Percentiles rank a stretch among this genome's conserved stretches.
Evolutionary conservation across 2,888 invertebrate genomes (phyloP).

Genomic region (Phengaris alcon): DNA sequence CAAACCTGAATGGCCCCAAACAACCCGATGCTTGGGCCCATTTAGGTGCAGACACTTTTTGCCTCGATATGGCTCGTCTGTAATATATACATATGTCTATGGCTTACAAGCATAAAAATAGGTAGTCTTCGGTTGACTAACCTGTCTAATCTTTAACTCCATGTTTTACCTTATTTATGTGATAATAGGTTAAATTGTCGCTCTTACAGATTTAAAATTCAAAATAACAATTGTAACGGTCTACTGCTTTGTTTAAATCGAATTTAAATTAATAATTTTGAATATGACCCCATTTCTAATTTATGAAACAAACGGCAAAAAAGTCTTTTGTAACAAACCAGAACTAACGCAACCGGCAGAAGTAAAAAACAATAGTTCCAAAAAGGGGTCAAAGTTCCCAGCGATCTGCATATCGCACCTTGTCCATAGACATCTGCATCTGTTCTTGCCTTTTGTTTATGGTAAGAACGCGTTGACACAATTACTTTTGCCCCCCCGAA

Average conservation of each 20-base stretch:
- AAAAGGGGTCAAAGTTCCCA: constrained; percentile 70
- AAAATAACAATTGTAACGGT: neutral
- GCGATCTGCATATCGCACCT: constrained; percentile 65
- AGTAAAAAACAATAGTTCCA: constrained; percentile 60
- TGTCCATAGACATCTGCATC: constrained; percentile 71
- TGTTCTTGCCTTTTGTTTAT: constrained; percentile 66
- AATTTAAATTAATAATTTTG: constrained; percentile 29
- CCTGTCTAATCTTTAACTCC: no score
- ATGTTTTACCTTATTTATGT: no score
- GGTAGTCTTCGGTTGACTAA: no score
- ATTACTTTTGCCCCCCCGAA: constrained; percentile 60
- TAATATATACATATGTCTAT: no score
- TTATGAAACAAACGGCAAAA: constrained; percentile 30
- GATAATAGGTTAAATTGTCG: neutral
- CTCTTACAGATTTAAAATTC: neutral
- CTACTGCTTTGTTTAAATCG: constrained; percentile 23
- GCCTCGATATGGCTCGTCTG: no score
- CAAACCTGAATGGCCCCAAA: no score
- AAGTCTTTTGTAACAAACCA: constrained; percentile 33
- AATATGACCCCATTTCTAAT: constrained; percentile 25
- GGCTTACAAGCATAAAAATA: no score
- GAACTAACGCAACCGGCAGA: constrained; percentile 41
- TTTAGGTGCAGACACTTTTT: no score
- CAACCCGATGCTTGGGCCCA: no score
- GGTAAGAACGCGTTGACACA: constrained; percentile 69